Base-by-base conservation (phyloP, 2,888 invertebrate genomes). In the Catotricha subobsoleta region DNA sequence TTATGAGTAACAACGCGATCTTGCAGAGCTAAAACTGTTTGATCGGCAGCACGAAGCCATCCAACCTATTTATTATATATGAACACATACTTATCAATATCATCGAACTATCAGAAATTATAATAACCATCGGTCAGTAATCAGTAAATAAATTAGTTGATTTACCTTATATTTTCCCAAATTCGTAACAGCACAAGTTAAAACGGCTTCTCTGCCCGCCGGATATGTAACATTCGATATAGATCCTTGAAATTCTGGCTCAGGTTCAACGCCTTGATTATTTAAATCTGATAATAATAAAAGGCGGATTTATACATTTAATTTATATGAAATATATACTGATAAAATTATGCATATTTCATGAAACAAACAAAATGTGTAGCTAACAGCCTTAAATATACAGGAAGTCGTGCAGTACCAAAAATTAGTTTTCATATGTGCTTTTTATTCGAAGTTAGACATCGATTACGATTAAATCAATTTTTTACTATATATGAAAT, bases 31-130 rank as follows among this genome's bases (percentile, higher is more conserved):
- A 88, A 67, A 29, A 88, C 79, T n/a, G 87, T 88, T 62, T 88
- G 86, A 64, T 88, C 87, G 57, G 87, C 86, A 9, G 82, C 83
- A 50, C 84, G 71, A 44, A 90, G 68, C 88, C 87, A 90, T 33
- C 86, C 88, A 43, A 88, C 83, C 88, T 88, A 67, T 3, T 59
- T 57, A 48, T 42, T 47, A 48, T 10, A 9, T 31, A 18, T 13
- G 15, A 13, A 27, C 3, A 27, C 19, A 16, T 28, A 31, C 13
- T 20, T 20, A 21, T 35, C 12, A 35, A 15, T 30, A 16, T 18
- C 29, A 4, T 16, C 16, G 30, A 23, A 16, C 19, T 23, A n/a
- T 42, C 10, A 8, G 6, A 25, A 25, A 8, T 8, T 25, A 25
- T 10, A 25, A 25, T 25, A 25, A 8, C 6, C 25, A 25, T 25